These are phyloP conservation scores for Podilymbus podiceps DNA, from an alignment of 2,113 vertebrate species.

Conservation along the genomic window DNA sequence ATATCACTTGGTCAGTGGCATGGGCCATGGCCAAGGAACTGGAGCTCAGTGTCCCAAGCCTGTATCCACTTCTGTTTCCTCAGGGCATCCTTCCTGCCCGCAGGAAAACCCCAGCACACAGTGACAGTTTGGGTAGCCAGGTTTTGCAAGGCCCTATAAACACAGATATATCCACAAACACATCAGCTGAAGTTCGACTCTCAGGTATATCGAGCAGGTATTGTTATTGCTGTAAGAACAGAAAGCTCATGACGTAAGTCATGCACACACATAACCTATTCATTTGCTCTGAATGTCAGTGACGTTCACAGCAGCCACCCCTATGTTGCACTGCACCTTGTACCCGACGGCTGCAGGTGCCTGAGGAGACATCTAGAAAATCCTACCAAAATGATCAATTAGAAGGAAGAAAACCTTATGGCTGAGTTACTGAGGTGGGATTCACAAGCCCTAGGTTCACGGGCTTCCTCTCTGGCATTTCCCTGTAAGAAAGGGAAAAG, in stretches of 20 bases:
- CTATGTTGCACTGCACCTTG: accelerated
- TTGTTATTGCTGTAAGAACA: accelerated
- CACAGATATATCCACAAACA: not conserved
- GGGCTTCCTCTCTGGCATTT: not conserved
- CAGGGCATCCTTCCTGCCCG: not conserved
- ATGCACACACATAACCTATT: accelerated
- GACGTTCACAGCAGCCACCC: not conserved
- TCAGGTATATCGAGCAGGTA: accelerated
- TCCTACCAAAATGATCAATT: not conserved
- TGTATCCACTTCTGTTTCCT: accelerated
- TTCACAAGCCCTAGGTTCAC: not conserved
- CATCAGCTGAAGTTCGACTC: not conserved
- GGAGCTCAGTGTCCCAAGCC: not conserved
- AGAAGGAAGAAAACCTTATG: not conserved
- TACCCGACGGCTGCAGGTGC: not conserved
- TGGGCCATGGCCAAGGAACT: accelerated
- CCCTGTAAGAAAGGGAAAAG: not conserved
- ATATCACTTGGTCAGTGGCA: accelerated
- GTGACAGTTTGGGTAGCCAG: not conserved
- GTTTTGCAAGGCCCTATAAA: accelerated
- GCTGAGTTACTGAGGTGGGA: not conserved
- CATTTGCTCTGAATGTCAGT: not conserved
- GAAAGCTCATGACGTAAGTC: not conserved
- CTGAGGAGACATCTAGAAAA: not conserved
- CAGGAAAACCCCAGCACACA: accelerated